Evolutionary conservation across 2,797 vertebrate genomes (phyloP).

Genomic region (Margarornis squamiger): DNA sequence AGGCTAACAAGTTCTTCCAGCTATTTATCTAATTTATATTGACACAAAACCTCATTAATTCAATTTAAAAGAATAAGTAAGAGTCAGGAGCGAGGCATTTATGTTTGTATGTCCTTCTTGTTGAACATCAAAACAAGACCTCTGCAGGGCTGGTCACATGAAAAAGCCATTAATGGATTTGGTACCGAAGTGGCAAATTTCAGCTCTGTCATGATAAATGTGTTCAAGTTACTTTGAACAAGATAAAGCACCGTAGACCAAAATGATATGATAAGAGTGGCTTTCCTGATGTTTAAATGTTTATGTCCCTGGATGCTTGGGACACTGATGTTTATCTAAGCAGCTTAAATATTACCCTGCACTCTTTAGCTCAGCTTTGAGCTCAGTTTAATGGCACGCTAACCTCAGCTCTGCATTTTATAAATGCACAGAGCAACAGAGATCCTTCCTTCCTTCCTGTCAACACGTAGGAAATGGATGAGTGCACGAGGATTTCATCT

Average conservation of each 20-base stretch:
- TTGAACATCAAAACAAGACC: constrained; percentile 3
- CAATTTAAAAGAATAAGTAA: constrained; percentile 17
- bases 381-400: background rate
- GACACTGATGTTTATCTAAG: background rate
- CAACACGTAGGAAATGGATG: background rate
- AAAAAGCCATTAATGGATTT: constrained; percentile 29
- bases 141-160: background rate
- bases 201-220: background rate
- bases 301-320: background rate
- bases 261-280: background rate
- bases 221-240: background rate
- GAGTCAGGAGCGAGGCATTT: background rate
- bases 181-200: background rate
- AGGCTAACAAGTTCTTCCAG: constrained; percentile 38
- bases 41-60: constrained; percentile 39
- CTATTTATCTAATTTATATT: constrained; percentile 55
- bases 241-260: background rate
- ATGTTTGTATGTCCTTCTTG: background rate
- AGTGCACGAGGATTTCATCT: background rate
- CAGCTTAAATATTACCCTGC: background rate
- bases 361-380: background rate
- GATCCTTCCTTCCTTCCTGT: background rate
- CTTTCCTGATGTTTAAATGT: background rate
- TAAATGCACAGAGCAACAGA: background rate
- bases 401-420: background rate